Evolutionary conservation across 2,797 vertebrate genomes (phyloP).

Genomic region (Alfaro cultratus): DNA sequence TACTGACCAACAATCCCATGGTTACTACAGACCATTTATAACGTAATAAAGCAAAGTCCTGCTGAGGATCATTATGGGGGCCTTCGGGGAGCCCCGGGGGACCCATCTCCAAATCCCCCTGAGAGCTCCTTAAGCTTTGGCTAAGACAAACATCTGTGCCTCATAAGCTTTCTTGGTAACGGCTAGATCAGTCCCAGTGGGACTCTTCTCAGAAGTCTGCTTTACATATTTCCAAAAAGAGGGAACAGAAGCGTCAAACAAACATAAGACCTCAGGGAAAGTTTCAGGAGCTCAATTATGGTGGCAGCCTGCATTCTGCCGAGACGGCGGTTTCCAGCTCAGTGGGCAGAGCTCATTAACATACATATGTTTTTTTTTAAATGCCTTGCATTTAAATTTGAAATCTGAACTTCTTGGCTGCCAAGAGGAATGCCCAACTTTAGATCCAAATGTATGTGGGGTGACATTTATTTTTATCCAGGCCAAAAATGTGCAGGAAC

Average conservation of each 20-base stretch:
- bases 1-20: background rate
- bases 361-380: no score
- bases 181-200: background rate
- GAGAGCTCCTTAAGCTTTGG: slow-evolving; percentile 4
- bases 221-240: slow-evolving; percentile 4
- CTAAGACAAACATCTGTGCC: background rate
- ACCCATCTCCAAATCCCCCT: background rate
- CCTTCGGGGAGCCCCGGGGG: background rate
- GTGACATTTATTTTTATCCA: background rate
- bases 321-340: background rate
- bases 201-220: background rate
- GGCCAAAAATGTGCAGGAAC: background rate
- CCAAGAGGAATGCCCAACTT: no score
- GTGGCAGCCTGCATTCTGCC: background rate
- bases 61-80: background rate
- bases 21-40: background rate
- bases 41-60: background rate
- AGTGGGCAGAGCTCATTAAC: background rate
- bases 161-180: background rate
- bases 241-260: background rate
- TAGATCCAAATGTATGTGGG: background rate
- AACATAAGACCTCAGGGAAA: background rate
- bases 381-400: background rate
- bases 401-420: background rate
- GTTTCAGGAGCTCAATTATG: background rate